Evolutionary conservation across 2,113 vertebrate species (phyloP).

Genomic region (Actenoides hombroni): DNA sequence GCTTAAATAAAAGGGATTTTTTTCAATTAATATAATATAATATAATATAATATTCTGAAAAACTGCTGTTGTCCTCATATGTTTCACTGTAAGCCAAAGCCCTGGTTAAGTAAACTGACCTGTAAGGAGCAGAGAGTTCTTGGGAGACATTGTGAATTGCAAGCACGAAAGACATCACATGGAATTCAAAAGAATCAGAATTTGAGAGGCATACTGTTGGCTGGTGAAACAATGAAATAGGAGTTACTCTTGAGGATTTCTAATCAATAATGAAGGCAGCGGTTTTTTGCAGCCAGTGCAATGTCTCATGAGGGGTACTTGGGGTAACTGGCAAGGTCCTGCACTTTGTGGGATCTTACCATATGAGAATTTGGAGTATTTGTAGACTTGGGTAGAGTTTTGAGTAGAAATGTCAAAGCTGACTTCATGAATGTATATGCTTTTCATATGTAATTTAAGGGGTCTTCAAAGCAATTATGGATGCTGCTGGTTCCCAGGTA

Average conservation of each 20-base stretch:
- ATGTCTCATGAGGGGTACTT: background rate
- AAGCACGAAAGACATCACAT: background rate
- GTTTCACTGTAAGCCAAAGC: background rate
- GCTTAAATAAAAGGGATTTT: background rate
- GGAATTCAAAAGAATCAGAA: background rate
- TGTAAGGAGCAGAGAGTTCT: background rate
- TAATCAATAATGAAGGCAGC: background rate
- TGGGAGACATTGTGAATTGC: background rate
- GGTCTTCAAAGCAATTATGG: slow-evolving; percentile 88
- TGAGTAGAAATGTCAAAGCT: background rate
- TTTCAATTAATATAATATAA: background rate
- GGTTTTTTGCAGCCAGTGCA: background rate
- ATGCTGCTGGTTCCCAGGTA: slow-evolving; percentile 81
- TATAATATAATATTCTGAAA: background rate
- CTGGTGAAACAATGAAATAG: background rate
- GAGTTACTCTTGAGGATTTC: background rate
- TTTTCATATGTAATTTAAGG: slow-evolving; percentile 71
- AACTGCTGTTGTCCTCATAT: background rate
- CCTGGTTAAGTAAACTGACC: background rate
- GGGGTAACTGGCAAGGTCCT: background rate
- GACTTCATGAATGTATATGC: background rate
- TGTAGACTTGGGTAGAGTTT: background rate
- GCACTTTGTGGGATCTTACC: background rate
- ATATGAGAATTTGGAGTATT: background rate
- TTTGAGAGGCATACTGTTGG: background rate